phyloP scores from a whole-genome alignment of 2,888 invertebrate species.

The Ochropleura leucogaster region DNA sequence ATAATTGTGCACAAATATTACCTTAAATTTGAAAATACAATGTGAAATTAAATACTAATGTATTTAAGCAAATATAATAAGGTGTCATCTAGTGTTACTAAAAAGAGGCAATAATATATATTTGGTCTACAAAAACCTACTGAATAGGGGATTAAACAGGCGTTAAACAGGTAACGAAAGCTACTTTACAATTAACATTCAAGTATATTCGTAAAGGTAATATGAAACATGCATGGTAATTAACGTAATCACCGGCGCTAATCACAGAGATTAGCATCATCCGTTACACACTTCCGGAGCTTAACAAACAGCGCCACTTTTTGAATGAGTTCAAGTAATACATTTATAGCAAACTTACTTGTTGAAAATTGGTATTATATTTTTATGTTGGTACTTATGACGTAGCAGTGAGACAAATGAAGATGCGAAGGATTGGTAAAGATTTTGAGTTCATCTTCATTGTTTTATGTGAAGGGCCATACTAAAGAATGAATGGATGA shows the following conservation, averaged over 20 bases:
- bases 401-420: not conserved
- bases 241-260: constrained; percentile 32
- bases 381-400: not conserved
- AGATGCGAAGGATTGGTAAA: not conserved
- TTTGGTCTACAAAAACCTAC: not conserved
- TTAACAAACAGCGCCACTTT: constrained; percentile 12
- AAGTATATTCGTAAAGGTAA: constrained; percentile 12
- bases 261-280: constrained; percentile 27
- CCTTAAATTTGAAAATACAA: not conserved
- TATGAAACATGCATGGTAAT: constrained; percentile 29
- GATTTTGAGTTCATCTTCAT: not conserved
- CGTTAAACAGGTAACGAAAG: not conserved
- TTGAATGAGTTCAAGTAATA: not conserved
- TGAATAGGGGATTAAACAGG: no score
- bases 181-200: not conserved
- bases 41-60: not conserved
- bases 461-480: not conserved
- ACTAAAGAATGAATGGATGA: not conserved
- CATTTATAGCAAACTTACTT: not conserved
- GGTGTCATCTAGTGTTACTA: not conserved
- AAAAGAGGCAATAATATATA: not conserved
- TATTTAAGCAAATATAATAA: not conserved
- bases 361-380: no score
- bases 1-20: not conserved
- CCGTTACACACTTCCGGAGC: constrained; percentile 36